Percentiles rank a stretch among this genome's conserved stretches.
Conservation (phyloP, 2,113 vertebrate genomes). For the Gymnocephalus cernua region DNA sequence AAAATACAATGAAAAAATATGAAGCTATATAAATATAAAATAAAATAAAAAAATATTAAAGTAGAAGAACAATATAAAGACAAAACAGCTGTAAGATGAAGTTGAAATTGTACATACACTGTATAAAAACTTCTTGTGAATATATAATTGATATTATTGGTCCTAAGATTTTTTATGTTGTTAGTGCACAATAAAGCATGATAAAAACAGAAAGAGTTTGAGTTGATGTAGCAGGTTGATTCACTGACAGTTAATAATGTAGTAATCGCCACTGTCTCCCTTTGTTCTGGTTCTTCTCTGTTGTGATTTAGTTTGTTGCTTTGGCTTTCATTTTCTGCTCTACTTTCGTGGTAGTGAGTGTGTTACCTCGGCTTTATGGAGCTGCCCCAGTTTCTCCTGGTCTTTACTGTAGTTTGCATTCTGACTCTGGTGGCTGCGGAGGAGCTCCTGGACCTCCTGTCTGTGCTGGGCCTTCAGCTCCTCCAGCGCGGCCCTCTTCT, state of each 20-base stretch:
- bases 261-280: conserved; percentile 22
- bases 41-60: too few relatives aligned
- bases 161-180: too few relatives aligned
- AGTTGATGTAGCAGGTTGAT: neutral
- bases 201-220: neutral
- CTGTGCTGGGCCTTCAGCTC: conserved; percentile 90
- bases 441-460: conserved; percentile 93
- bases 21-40: too few relatives aligned
- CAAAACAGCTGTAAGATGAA: too few relatives aligned
- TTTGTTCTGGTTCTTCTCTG: conserved; percentile 12
- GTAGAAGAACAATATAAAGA: too few relatives aligned
- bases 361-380: conserved; percentile 88
- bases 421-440: conserved; percentile 93
- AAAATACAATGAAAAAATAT: too few relatives aligned
- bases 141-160: too few relatives aligned
- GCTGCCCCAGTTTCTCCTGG: conserved; percentile 92
- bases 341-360: conserved; percentile 13
- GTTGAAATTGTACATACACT: too few relatives aligned
- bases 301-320: conserved; percentile 17
- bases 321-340: conserved; percentile 32
- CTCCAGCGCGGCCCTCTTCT: conserved; percentile 91
- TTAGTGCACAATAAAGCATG: too few relatives aligned
- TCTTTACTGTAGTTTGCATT: conserved; percentile 91
- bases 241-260: conserved; percentile 18
- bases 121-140: too few relatives aligned